Evolutionary conservation across 2,888 invertebrate species (phyloP), one percentile per base, ranked within the genome.

Genomic region (Fragum sueziense): DNA sequence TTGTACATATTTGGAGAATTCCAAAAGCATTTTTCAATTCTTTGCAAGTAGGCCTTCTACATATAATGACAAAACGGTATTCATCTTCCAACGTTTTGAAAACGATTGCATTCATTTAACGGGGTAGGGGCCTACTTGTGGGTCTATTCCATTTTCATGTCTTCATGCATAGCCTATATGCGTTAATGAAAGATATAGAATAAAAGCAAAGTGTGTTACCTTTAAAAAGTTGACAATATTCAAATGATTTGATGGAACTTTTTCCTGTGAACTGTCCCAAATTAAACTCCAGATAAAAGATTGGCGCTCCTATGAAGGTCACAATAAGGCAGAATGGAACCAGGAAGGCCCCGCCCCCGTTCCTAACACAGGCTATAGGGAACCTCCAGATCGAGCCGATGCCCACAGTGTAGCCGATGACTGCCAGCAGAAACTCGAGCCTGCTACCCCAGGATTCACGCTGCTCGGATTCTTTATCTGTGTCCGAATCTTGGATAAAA

Each of bases 321-420:
- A 65, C 9, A 25, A 65, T 11, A 2, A 65, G 11, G 22, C 65
- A 65, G 27, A 65, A 65, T 17, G 65, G 65, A 27, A 65, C 17
- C 9, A 65, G 65, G 41, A 65, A 65, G 34, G 65, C 65, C 7
- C 41, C 65, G 37, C 65, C 65, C 25, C 65, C 65, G 41, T 65
- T 65, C 11, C 65, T n/a, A 1, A 41, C 65, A 31, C 37, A 65
- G 7, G 41, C 37, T 6, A 65, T 65, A 1, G 65, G 65, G 25
- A 65, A 65, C 14, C 65, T 37, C 65, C 65, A 65, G n/a, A 65
- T 65, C 14, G 65, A 41, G 9, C 65, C 65, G 17, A 41, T 65
- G 25, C 65, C 65, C 1, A 65, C 65, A 17, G 65, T 65, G 25
- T 41, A 65, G 4, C 65, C 65, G 25, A 65, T 65, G 4, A 41